Conservation (phyloP, 2,113 vertebrate genomes). For the Xiphophorus maculatus region DNA sequence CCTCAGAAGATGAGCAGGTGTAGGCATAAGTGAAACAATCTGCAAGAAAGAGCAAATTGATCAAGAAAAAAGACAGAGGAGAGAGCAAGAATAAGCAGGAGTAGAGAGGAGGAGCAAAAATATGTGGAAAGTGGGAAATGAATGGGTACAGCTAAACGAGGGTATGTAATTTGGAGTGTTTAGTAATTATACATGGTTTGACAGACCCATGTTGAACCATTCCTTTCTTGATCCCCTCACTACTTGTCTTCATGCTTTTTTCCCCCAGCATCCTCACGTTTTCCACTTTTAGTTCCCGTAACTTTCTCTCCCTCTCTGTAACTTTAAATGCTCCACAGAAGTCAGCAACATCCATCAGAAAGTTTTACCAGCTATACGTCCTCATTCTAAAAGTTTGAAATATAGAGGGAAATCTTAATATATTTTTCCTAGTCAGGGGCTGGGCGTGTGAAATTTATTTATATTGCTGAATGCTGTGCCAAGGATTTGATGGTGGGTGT, state of each 20-base stretch:
- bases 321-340: conserved; percentile 60
- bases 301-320: conserved; percentile 48
- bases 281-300: conserved; percentile 75
- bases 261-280: conserved; percentile 68
- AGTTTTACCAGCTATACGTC: conserved; percentile 68
- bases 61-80: conserved; percentile 2
- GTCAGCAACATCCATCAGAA: conserved; percentile 66
- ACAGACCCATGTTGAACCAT: conserved; percentile 75
- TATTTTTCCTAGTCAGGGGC: conserved; percentile 64
- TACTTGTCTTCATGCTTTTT: conserved; percentile 41
- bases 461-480: conserved; percentile 55
- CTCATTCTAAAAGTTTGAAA: conserved; percentile 66
- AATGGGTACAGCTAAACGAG: conserved; percentile 77
- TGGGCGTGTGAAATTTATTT: conserved; percentile 69
- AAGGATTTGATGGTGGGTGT: conserved; percentile 46
- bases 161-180: conserved; percentile 81
- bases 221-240: conserved; percentile 63
- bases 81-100: conserved; percentile 44
- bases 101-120: conserved; percentile 54
- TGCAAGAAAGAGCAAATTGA: conserved; percentile 17
- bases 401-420: conserved; percentile 73
- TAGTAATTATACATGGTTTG: conserved; percentile 78
- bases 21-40: conserved; percentile 27
- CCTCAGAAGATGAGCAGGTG: conserved; percentile 39
- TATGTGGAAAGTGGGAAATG: conserved; percentile 74